Evolutionary conservation across 2,797 vertebrate species (phyloP).

Genomic region (Brotogeris chrysoptera): DNA sequence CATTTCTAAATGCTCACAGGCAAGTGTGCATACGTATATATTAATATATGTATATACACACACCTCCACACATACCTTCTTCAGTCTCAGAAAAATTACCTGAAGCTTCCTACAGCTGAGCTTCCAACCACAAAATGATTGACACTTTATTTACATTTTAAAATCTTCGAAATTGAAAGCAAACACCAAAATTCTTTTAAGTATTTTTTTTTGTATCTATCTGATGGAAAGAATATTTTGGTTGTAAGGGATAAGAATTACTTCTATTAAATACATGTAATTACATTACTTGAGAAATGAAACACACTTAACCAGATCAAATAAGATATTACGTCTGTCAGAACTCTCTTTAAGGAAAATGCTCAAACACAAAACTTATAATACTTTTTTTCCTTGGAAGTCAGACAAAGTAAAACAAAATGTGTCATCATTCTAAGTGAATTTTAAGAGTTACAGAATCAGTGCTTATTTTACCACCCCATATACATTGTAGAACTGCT

Average conservation of each 20-base stretch:
- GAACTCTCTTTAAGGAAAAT: neutral
- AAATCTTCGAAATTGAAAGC: neutral
- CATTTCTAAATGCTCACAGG: neutral
- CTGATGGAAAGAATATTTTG: neutral
- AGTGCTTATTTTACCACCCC: neutral
- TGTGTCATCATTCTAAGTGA: neutral
- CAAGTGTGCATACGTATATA: neutral
- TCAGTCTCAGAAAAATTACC: neutral
- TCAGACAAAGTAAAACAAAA: neutral
- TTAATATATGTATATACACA: neutral
- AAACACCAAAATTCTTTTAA: neutral
- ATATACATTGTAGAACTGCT: neutral
- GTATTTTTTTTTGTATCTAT: neutral
- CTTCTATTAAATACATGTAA: neutral
- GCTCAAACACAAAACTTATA: neutral
- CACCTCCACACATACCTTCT: neutral
- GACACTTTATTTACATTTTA: neutral
- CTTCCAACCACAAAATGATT: neutral
- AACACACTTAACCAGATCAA: neutral
- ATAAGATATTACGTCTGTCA: neutral
- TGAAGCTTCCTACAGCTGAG: neutral
- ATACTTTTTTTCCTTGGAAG: neutral
- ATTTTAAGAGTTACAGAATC: slow-evolving; percentile 5
- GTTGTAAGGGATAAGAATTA: neutral
- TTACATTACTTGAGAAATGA: neutral